A percentile compares a stretch with the other conserved stretches of the same genome.
Conservation (phyloP, 2,888 invertebrate species). For the Craniophora ligustri region DNA sequence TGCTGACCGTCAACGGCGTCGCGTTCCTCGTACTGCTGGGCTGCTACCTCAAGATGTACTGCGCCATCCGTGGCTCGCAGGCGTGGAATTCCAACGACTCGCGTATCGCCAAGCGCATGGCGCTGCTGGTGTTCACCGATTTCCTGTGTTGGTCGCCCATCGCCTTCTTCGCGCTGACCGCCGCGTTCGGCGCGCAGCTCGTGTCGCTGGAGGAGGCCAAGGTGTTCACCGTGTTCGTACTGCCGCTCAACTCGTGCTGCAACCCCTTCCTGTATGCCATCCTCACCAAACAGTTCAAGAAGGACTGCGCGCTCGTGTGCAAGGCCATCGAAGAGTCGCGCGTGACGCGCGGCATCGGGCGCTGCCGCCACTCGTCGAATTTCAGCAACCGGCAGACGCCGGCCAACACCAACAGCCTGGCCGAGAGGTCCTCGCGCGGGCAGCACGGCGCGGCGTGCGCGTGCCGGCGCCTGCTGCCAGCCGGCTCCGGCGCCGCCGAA, state of each 20-base stretch:
- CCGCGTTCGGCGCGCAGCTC: slow-evolving; percentile 96
- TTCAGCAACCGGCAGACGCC: slow-evolving; percentile 96
- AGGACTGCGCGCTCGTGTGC: slow-evolving; percentile 98
- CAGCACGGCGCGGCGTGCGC: slow-evolving; percentile 88
- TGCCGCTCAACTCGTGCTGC: slow-evolving; percentile 98
- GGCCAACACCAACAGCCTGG: slow-evolving; percentile 94
- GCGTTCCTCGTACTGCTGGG: slow-evolving; percentile 98
- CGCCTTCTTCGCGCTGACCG: slow-evolving; percentile 97
- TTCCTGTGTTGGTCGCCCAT: slow-evolving; percentile 99
- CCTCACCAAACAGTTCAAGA: slow-evolving; percentile 98
- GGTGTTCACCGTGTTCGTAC: slow-evolving; percentile 97
- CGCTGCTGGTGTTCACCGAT: slow-evolving; percentile 98
- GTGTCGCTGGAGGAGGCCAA: slow-evolving; percentile 98
- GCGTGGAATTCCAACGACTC: slow-evolving; percentile 99
- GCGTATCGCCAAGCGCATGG: slow-evolving; percentile 98
- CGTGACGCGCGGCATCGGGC: slow-evolving; percentile 95
- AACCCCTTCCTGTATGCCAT: slow-evolving; percentile 99
- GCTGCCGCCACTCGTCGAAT: slow-evolving; percentile 95
- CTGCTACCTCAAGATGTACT: slow-evolving; percentile 99
- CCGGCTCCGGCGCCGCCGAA: slow-evolving; percentile 91
- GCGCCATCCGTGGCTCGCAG: slow-evolving; percentile 98
- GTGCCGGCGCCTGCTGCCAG: slow-evolving; percentile 92
- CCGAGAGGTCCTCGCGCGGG: slow-evolving; percentile 93
- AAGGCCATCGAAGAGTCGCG: slow-evolving; percentile 98
- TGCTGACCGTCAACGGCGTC: slow-evolving; percentile 97